Evolutionary conservation across 2,113 vertebrate genomes (phyloP).

Genomic region (Panthera uncia): DNA sequence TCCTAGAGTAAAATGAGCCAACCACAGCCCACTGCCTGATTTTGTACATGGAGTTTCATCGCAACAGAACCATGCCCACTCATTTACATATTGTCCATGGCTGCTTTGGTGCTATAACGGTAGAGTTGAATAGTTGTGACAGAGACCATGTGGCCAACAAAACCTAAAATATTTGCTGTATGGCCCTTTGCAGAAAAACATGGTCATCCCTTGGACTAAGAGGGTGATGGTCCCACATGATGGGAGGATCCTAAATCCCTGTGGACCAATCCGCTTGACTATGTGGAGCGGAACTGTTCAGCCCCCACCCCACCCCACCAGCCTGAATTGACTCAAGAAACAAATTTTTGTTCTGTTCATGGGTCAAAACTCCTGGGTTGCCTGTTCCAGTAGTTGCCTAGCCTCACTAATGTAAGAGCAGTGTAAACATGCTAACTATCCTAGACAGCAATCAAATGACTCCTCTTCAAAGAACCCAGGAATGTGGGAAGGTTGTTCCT

Average conservation of each 20-base stretch:
- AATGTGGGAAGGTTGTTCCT: not conserved
- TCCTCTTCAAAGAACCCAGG: not conserved
- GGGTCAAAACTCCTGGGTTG: not conserved
- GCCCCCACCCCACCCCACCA: not conserved
- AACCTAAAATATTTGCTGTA: not conserved
- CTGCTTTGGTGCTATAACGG: not conserved
- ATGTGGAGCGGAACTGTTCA: not conserved
- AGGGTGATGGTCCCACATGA: not conserved
- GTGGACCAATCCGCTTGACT: not conserved
- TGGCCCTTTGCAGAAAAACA: not conserved
- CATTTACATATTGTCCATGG: not conserved
- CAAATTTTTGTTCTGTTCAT: not conserved
- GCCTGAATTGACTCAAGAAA: not conserved
- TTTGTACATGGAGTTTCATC: not conserved
- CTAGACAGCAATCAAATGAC: not conserved
- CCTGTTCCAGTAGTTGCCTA: not conserved
- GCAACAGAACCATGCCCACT: not conserved
- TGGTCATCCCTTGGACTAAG: not conserved
- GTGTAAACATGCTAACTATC: not conserved
- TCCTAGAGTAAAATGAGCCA: not conserved
- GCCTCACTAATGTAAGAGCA: not conserved
- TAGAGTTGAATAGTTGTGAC: conserved; percentile 2
- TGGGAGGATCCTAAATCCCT: not conserved
- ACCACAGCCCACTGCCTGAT: not conserved
- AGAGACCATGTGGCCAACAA: not conserved